Percentiles rank a stretch among this genome's conserved stretches.
Conservation (phyloP, 2,888 invertebrate species). For the Teinopalpus imperialis region DNA sequence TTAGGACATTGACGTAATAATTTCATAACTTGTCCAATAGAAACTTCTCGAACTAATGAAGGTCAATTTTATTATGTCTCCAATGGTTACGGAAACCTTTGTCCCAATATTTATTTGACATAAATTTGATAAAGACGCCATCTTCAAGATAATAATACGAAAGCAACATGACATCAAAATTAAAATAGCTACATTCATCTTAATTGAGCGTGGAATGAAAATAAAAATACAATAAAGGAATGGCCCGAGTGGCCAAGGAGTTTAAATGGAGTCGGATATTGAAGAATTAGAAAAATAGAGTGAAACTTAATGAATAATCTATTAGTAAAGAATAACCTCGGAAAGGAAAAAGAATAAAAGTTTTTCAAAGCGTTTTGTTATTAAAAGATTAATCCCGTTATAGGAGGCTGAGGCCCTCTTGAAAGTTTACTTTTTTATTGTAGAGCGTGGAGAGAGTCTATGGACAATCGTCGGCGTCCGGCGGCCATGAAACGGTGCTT, state of each 20-base stretch:
- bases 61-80: not conserved
- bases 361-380: conserved; percentile 64
- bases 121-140: conserved; percentile 32
- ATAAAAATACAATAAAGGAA: conserved; percentile 55
- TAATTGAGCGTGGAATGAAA: conserved; percentile 58
- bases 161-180: conserved; percentile 60
- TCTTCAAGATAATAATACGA: conserved; percentile 54
- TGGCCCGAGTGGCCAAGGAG: too few relatives aligned
- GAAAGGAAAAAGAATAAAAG: conserved; percentile 71
- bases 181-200: conserved; percentile 59
- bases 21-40: too few relatives aligned
- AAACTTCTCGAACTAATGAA: not conserved
- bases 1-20: too few relatives aligned
- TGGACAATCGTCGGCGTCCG: not conserved
- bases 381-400: conserved; percentile 71
- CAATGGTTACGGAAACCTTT: conserved; percentile 16
- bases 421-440: conserved; percentile 12
- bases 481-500: not conserved
- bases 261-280: too few relatives aligned
- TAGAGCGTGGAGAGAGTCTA: not conserved
- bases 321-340: too few relatives aligned
- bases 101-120: conserved; percentile 25
- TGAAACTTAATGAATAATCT: conserved; percentile 69
- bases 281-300: conserved; percentile 49
- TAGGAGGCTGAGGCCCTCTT: conserved; percentile 27